Evolutionary conservation across 2,113 vertebrate genomes (phyloP).

Genomic region (Xerus inauris): DNA sequence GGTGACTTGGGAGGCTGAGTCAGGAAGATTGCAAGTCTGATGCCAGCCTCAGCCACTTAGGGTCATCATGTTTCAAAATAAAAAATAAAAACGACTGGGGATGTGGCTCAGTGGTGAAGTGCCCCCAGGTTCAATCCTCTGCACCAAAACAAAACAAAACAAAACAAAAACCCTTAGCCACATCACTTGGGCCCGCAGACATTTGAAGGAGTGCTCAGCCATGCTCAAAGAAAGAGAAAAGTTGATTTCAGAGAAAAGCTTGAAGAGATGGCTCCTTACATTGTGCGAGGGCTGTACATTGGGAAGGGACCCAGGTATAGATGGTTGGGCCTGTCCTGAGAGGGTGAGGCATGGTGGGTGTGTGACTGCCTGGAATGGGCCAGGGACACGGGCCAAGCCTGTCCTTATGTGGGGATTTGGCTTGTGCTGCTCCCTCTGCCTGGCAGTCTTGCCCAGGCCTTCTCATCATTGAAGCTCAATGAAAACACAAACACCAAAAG

Average conservation of each 20-base stretch:
- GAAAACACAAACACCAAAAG: background rate
- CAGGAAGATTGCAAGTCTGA: too few species aligned
- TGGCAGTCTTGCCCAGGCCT: background rate
- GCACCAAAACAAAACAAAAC: too few species aligned
- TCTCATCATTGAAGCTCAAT: rapidly evolving
- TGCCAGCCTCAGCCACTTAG: too few species aligned
- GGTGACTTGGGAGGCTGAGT: too few species aligned
- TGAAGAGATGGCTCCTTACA: rapidly evolving
- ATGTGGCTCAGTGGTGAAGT: too few species aligned
- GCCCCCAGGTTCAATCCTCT: too few species aligned
- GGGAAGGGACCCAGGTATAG: rapidly evolving
- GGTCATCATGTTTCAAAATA: too few species aligned
- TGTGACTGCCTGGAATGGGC: background rate
- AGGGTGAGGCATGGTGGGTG: rapidly evolving
- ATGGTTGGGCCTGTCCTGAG: too few species aligned
- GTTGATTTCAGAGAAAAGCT: background rate
- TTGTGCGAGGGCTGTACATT: rapidly evolving
- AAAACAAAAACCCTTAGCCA: background rate
- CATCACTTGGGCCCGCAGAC: rapidly evolving
- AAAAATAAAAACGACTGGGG: too few species aligned
- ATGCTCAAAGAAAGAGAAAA: background rate
- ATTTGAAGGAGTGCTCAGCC: background rate
- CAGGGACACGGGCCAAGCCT: rapidly evolving
- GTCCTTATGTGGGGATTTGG: too few species aligned
- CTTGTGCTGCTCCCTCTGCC: background rate